Conservation (phyloP, 2,888 invertebrate genomes). For the Mactromeris polynyma region DNA sequence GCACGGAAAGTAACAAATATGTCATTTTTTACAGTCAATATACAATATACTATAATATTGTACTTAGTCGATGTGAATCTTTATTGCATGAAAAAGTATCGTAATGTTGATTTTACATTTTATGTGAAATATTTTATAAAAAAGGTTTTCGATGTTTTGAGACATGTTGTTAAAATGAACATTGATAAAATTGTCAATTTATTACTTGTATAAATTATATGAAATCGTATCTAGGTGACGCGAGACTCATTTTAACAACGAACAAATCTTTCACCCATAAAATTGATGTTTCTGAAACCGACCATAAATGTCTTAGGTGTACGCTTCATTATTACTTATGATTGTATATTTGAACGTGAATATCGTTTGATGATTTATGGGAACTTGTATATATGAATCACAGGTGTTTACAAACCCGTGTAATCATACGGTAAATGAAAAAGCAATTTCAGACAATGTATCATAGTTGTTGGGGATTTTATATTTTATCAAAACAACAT, state of each 20-base stretch:
- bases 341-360: constrained; percentile 2
- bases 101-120: neutral
- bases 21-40: constrained; percentile 49
- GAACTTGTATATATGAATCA: neutral
- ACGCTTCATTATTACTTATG: neutral
- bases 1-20: constrained; percentile 52
- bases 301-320: neutral
- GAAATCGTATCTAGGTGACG: neutral
- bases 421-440: neutral
- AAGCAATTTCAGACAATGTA: constrained; percentile 8
- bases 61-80: neutral
- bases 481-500: constrained; percentile 16
- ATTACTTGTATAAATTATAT: neutral
- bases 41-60: constrained; percentile 18
- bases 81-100: neutral
- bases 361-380: neutral
- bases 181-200: neutral
- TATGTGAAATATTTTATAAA: neutral
- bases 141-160: neutral
- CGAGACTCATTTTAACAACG: neutral
- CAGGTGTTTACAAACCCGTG: neutral
- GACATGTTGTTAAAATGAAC: neutral
- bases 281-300: constrained; percentile 6
- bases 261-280: constrained; percentile 3
- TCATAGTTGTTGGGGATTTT: neutral